Percentiles rank a stretch among this genome's conserved stretches.
Evolutionary conservation across 1,140 invertebrate genomes (phyloP).

Genomic region (Bombus picipes): DNA sequence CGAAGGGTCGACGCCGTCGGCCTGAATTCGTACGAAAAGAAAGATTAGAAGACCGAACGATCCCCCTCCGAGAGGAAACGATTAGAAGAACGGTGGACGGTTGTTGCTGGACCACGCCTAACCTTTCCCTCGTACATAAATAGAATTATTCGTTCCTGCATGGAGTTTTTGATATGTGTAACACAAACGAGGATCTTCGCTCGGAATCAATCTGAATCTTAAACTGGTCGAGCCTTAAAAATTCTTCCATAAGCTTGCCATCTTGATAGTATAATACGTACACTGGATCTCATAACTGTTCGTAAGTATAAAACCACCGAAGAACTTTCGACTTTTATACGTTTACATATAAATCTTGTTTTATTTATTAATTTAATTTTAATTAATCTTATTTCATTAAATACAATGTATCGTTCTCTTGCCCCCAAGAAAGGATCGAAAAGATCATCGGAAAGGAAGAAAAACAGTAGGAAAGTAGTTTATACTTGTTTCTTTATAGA

Average conservation of each 20-base stretch:
- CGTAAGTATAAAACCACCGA: not conserved
- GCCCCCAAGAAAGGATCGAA: too few species aligned
- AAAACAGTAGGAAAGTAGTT: too few species aligned
- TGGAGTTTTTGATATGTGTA: not conserved
- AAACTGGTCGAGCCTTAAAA: not conserved
- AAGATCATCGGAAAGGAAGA: too few species aligned
- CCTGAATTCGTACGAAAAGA: conserved; percentile 48
- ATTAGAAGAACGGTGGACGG: conserved; percentile 35
- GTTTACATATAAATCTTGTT: too few species aligned
- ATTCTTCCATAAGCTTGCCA: not conserved
- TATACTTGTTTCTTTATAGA: too few species aligned
- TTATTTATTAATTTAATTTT: too few species aligned
- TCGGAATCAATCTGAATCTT: not conserved
- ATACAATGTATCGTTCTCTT: too few species aligned
- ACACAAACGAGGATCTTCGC: not conserved
- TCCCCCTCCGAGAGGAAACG: conserved; percentile 42
- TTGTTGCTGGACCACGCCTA: conserved; percentile 47
- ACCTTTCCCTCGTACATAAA: conserved; percentile 11
- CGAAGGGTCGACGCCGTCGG: conserved; percentile 19
- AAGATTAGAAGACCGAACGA: conserved; percentile 33
- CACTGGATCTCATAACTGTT: too few species aligned
- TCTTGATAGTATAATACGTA: not conserved
- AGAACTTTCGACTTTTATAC: too few species aligned
- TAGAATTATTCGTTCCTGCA: conserved; percentile 36
- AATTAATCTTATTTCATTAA: too few species aligned